Conservation (phyloP, 2,797 vertebrate genomes). For the Myripristis jacobus region DNA sequence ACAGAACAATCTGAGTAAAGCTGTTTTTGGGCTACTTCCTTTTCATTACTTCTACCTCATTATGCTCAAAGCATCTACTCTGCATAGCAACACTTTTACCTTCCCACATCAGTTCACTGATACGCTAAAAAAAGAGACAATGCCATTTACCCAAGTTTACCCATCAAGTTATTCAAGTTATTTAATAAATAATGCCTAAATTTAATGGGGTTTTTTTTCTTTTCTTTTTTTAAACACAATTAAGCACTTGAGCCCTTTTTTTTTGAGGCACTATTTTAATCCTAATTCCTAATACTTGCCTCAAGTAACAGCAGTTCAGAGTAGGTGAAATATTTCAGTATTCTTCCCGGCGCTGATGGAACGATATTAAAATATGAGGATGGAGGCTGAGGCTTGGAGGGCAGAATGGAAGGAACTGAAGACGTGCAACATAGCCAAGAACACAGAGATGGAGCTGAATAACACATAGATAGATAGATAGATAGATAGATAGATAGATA, state of each 20-base stretch:
- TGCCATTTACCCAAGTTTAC: too few relatives aligned
- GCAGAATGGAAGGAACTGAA: slow-evolving; percentile 44
- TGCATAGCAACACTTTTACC: too few relatives aligned
- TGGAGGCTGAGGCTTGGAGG: slow-evolving; percentile 35
- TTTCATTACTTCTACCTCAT: too few relatives aligned
- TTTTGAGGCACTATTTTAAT: not conserved
- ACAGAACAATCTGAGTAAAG: too few relatives aligned
- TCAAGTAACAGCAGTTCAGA: not conserved
- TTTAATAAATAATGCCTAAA: not conserved
- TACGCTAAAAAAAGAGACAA: too few relatives aligned
- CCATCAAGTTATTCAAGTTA: too few relatives aligned
- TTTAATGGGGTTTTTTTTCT: too few relatives aligned
- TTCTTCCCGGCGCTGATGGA: slow-evolving; percentile 19
- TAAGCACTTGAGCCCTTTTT: not conserved
- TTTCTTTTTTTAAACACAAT: not conserved
- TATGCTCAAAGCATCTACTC: too few relatives aligned
- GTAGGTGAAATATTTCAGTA: not conserved
- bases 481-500: slow-evolving; percentile 27
- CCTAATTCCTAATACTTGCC: not conserved
- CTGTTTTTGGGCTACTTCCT: too few relatives aligned
- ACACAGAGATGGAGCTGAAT: slow-evolving; percentile 18
- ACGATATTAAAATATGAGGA: slow-evolving; percentile 37
- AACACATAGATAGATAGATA: slow-evolving; percentile 6
- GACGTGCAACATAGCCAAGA: slow-evolving; percentile 28
- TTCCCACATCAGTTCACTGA: too few relatives aligned